Evolutionary conservation across 1,140 invertebrate genomes (phyloP), one percentile per base, ranked within the genome.

Genomic region (Drosophila willistoni): DNA sequence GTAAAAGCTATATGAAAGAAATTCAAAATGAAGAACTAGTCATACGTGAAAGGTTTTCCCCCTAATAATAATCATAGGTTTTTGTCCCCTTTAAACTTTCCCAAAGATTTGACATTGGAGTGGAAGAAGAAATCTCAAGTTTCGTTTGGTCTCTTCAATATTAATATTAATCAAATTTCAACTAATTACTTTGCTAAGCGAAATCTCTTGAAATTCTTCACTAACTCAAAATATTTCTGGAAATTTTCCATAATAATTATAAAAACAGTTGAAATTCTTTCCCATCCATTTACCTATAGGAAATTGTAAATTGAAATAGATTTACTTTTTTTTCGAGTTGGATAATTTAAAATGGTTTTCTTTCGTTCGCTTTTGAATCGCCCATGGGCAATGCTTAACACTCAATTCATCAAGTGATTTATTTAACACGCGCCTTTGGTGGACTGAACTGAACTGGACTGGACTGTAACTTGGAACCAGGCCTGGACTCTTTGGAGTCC

Each of bases 331-430:
- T 10, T 51, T 51, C 44, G 9, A 51, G 3, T 51, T 51, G 17
- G 17, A 51, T 51, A 51, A 51, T 51, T 51, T 51, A 51, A 51
- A 22, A 51, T 22, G 17, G 19, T 51, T 51, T 17, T 51, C 17
- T 51, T 51, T 51, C 44, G 29, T 59, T 14, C 14, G 14, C 56
- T 10, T 57, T 36, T 14, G 14, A 34, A 34, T 39, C 64, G 69
- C 62, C 73, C 61, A 33, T 61, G 55, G 71, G 56, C 63, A 69
- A 51, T 65, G 57, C 71, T 47, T 54, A 77, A 79, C 68, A 81
- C 79, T 86, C 82, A 77, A 76, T 82, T 85, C 84, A 86, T 79
- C 77, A 87, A 86, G 83, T 87, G 83, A 86, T 86, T 87, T 86
- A 86, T 87, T 83, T 71, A 87, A 86, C 83, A 86, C 82, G 82